Percentiles rank a stretch among this genome's conserved stretches.
Conservation (phyloP, 2,888 invertebrate genomes). For the Galerucella nymphaeae region DNA sequence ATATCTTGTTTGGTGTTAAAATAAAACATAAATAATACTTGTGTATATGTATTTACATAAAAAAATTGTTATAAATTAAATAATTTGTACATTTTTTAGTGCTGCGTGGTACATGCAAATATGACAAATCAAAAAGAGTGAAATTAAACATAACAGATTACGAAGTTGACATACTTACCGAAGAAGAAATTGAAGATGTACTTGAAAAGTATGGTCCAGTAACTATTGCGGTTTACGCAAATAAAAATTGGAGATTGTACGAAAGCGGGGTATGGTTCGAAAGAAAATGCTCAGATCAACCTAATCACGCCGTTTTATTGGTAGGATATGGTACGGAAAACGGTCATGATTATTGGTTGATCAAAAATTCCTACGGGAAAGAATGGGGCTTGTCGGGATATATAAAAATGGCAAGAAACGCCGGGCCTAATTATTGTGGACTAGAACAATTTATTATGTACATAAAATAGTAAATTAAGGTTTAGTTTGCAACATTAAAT, state of each 20-base stretch:
- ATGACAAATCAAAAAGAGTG: constrained; percentile 15
- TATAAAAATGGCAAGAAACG: constrained; percentile 21
- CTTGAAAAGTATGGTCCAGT: constrained; percentile 23
- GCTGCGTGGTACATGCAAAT: constrained; percentile 5
- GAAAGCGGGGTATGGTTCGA: constrained; percentile 24
- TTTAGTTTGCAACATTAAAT: neutral
- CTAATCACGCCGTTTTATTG: constrained; percentile 15
- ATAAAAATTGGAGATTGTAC: constrained; percentile 24
- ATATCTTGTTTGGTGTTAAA: too few relatives aligned
- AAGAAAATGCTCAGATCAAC: constrained; percentile 2
- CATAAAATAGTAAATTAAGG: constrained; percentile 1
- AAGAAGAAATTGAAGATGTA: constrained; percentile 7
- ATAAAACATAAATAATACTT: too few relatives aligned
- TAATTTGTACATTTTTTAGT: neutral
- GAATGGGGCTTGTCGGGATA: constrained; percentile 19
- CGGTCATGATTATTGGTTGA: constrained; percentile 21
- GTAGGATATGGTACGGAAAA: constrained; percentile 21
- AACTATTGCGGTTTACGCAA: constrained; percentile 12
- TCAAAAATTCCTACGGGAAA: constrained; percentile 25
- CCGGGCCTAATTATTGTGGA: constrained; percentile 16
- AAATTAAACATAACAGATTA: constrained; percentile 2
- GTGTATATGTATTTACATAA: too few relatives aligned
- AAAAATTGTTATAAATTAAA: too few relatives aligned
- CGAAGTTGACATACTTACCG: neutral
- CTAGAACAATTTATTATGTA: constrained; percentile 10